A percentile compares a stretch with the other conserved stretches of the same genome.
Conservation (phyloP, 2,113 vertebrate species). For the Calyptommatus sinebrachiatus region DNA sequence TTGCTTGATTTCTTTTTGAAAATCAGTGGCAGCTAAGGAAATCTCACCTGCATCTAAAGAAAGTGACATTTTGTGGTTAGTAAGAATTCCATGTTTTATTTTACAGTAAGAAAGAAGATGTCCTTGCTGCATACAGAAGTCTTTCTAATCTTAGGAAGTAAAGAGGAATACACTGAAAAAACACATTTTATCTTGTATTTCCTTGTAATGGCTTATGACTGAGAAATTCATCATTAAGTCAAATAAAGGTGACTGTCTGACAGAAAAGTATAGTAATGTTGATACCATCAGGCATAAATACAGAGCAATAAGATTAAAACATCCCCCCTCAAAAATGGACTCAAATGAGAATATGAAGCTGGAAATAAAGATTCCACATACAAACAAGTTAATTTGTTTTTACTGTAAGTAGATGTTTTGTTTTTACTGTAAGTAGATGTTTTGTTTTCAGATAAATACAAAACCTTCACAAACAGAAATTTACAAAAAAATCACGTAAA, state of each 20-base stretch:
- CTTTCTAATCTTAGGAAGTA: not conserved
- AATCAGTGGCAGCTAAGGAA: not conserved
- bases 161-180: not conserved
- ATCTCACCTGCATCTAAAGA: not conserved
- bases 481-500: too few species aligned
- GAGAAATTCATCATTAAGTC: not conserved
- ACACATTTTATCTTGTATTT: not conserved
- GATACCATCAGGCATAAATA: not conserved
- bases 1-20: not conserved
- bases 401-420: too few species aligned
- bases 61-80: not conserved
- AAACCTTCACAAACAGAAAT: too few species aligned
- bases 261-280: not conserved
- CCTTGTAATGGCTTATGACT: not conserved
- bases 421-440: too few species aligned
- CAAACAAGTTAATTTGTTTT: too few species aligned
- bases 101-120: not conserved
- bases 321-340: too few species aligned
- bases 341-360: not conserved
- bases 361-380: not conserved
- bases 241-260: not conserved
- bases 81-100: slow-evolving; percentile 9
- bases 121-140: not conserved
- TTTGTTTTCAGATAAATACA: too few species aligned
- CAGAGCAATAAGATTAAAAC: too few species aligned